phyloP scores from a whole-genome alignment of 1,140 invertebrate genomes.

The Mycetomoellerius zeteki region DNA sequence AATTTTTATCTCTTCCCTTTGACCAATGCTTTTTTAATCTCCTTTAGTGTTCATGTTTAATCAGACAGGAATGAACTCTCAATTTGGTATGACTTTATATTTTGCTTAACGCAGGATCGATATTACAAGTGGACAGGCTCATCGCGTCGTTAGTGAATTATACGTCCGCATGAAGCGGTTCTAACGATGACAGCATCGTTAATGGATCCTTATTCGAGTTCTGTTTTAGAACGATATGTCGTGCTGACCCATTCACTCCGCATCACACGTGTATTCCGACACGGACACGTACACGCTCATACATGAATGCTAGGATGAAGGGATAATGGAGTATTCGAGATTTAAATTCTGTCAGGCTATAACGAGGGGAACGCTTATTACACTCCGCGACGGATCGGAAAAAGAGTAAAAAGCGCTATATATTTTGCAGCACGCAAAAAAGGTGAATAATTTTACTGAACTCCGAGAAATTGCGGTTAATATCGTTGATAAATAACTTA shows the following conservation, averaged over 20 bases:
- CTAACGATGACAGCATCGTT: slow-evolving; percentile 61
- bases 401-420: slow-evolving; percentile 20
- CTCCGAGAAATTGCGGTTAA: slow-evolving; percentile 42
- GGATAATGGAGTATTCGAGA: slow-evolving; percentile 63
- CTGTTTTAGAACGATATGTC: slow-evolving; percentile 58
- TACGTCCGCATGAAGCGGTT: slow-evolving; percentile 47
- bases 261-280: neutral
- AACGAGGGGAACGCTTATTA: slow-evolving; percentile 56
- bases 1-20: slow-evolving; percentile 1
- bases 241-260: slow-evolving; percentile 56
- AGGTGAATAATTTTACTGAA: slow-evolving; percentile 30
- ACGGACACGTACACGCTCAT: too few relatives aligned
- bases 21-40: neutral
- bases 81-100: slow-evolving; percentile 10
- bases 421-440: slow-evolving; percentile 21
- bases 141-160: slow-evolving; percentile 61
- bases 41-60: neutral
- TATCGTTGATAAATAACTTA: slow-evolving; percentile 28
- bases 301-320: slow-evolving; percentile 25
- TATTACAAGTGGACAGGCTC: slow-evolving; percentile 55
- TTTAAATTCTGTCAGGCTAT: slow-evolving; percentile 60
- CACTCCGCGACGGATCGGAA: neutral
- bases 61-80: neutral
- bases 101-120: slow-evolving; percentile 40
- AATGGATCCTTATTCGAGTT: slow-evolving; percentile 62